Percentiles rank a stretch among this genome's conserved stretches.
Conservation (phyloP, 1,140 invertebrate genomes). For the Fopius arisanus region DNA sequence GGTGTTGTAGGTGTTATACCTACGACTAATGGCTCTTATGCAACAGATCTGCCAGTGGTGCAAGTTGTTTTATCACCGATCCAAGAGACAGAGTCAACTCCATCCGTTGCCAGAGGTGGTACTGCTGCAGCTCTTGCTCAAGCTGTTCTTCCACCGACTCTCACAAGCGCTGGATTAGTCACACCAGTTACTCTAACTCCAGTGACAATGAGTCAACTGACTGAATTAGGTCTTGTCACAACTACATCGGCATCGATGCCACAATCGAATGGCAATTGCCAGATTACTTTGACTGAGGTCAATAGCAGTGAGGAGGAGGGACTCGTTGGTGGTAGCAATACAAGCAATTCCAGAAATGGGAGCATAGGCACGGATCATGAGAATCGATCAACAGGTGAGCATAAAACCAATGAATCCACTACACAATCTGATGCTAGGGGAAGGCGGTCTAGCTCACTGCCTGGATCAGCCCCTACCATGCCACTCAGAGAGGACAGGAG, state of each 20-base stretch:
- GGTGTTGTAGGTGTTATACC: constrained; percentile 72
- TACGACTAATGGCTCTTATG: constrained; percentile 62
- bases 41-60: constrained; percentile 74
- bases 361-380: constrained; percentile 59
- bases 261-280: constrained; percentile 30
- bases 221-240: constrained; percentile 55
- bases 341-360: constrained; percentile 41
- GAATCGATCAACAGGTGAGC: constrained; percentile 45
- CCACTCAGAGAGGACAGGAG: constrained; percentile 49
- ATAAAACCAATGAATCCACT: constrained; percentile 5
- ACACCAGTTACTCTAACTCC: constrained; percentile 69
- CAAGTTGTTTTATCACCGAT: constrained; percentile 83
- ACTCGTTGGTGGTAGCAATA: constrained; percentile 42
- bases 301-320: constrained; percentile 58
- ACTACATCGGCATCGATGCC: constrained; percentile 49
- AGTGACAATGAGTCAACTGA: constrained; percentile 60
- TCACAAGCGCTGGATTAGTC: constrained; percentile 67
- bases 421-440: constrained; percentile 43
- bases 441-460: constrained; percentile 56
- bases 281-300: constrained; percentile 57
- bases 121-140: constrained; percentile 71
- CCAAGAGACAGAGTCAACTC: constrained; percentile 72
- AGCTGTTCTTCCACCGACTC: constrained; percentile 71
- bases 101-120: constrained; percentile 72
- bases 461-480: constrained; percentile 41